Base-by-base conservation (phyloP, 2,888 invertebrate species). In the Desoria tigrina region DNA sequence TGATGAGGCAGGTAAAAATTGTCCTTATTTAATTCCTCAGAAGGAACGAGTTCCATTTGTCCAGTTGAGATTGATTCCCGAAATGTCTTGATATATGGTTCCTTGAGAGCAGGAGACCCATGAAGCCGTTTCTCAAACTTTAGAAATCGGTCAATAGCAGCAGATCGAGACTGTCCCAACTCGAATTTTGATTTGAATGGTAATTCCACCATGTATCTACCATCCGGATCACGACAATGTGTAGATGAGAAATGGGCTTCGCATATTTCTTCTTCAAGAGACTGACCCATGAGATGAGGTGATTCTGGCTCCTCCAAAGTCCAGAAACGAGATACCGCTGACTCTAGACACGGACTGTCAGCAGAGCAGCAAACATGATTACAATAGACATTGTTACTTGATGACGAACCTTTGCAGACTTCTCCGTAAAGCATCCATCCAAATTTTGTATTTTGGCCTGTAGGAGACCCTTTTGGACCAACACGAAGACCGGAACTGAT, bases 1-100 rank as follows among this genome's bases (percentile, higher is more conserved):
- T n/a, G 78, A 6, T 78, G 77, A 37, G 78, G 45, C 55, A 76
- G 78, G 65, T 63, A 63, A 11, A n/a, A n/a, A 9, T 54, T 23
- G 14, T 27, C 23, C 4, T 58, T 42, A 16, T 32, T 7, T 0
- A 58, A 2, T 49, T 69, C 67, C 2, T 27, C 16, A 6, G n/a
- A 18, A 18, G 68, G 62, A 18, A 70, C 61, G 2, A n/a, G 11
- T 24, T 71, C 65, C 75, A 78, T 74, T 53, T 77, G 75, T 1
- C 68, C 69, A 1, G 63, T 14, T 7, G 54, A n/a, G 23, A 66
- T 26, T 54, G 77, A 77, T 4, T 76, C 74, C 4, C 66, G 39
- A 28, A 77, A 61, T 53, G 76, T 75, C 1, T 61, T 21, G 2
- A 24, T 6, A 64, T 77, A 77, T 23, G 66, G 42, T 32, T 56